Evolutionary conservation across 2,888 invertebrate species (phyloP).

Genomic region (Aethes cnicana): DNA sequence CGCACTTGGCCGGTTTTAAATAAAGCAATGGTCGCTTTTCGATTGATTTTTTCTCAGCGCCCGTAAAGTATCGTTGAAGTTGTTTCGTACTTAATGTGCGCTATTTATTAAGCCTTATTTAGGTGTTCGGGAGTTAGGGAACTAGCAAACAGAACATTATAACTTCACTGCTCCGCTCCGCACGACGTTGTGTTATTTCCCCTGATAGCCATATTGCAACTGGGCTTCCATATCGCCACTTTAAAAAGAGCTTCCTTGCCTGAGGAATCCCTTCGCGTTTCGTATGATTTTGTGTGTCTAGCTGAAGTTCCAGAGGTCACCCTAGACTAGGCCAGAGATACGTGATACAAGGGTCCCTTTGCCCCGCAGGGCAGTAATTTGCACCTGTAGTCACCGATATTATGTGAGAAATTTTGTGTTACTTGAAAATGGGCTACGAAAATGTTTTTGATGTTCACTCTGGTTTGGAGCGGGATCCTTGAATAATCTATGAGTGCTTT

Average conservation of each 20-base stretch:
- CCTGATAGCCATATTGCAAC: slow-evolving; percentile 69
- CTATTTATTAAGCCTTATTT: slow-evolving; percentile 29
- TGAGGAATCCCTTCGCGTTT: slow-evolving; percentile 38
- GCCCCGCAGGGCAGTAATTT: slow-evolving; percentile 69
- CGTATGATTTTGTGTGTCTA: slow-evolving; percentile 27
- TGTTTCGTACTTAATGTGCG: slow-evolving; percentile 7
- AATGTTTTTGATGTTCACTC: slow-evolving; percentile 40
- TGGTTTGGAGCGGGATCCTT: slow-evolving; percentile 37
- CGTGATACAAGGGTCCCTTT: slow-evolving; percentile 63
- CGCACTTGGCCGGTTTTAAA: no score
- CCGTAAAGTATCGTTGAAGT: slow-evolving; percentile 10
- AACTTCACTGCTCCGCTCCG: slow-evolving; percentile 56
- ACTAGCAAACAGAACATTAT: slow-evolving; percentile 53
- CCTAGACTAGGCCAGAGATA: slow-evolving; percentile 50
- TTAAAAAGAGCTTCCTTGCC: slow-evolving; percentile 52
- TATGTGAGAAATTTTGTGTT: slow-evolving; percentile 71
- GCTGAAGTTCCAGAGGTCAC: slow-evolving; percentile 52
- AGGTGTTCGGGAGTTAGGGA: slow-evolving; percentile 45
- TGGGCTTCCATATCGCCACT: slow-evolving; percentile 48
- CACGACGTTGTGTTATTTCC: slow-evolving; percentile 69
- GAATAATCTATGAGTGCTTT: slow-evolving; percentile 26
- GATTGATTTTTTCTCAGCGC: slow-evolving; percentile 13
- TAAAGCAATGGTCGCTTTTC: slow-evolving; percentile 22
- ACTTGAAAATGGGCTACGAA: slow-evolving; percentile 50
- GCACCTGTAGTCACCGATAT: slow-evolving; percentile 74